Base-by-base conservation (phyloP, 2,113 vertebrate species). In the Phycodurus eques region DNA sequence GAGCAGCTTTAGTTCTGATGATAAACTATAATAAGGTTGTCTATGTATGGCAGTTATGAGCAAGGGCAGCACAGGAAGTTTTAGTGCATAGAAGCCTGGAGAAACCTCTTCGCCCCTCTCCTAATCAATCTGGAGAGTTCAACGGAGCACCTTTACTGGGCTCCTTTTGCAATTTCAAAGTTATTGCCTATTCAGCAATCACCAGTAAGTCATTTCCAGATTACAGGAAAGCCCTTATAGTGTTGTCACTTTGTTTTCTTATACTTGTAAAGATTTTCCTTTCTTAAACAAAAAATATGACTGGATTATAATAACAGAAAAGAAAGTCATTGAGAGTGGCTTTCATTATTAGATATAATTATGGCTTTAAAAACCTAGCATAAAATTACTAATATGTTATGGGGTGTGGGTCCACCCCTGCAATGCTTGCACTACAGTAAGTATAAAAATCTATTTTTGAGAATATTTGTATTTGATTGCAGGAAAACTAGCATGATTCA, bases 11-110 rank as follows among this genome's bases (percentile, higher is more conserved):
- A 86, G 75, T 87, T 85, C 72, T 76, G 83, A 81, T 88, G 81
- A 87, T 88, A 85, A 87, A 89, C 80, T 82, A 83, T 76, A 87
- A 86, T 85, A 89, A 88, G 78, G 71, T 84, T 88, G 88, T 87
- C 86, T 65, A 39, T 88, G 83, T 86, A 43, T 51, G 68, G 70
- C 82, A 72, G 81, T 88, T 89, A 88, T 72, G 85, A 85, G 79
- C 83, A 60, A 12, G 20, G 59, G 65, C 17, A 70, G 73, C n/a
- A 15, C 35, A n/a, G 65, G 77, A 77, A 49, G 66, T 82, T 87
- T 89, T 83, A 85, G 81, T 73, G 76, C 76, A 75, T 66, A 75
- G 70, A 80, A 75, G 75, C 79, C 68, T 73, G 46, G 44, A 74
- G 78, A 73, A 78, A 69, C 64, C 66, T 43, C 51, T 49, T 77